These are phyloP conservation scores for Myanophis thanlyinensis DNA, from an alignment of 2,113 vertebrate species.

Conservation along the genomic window DNA sequence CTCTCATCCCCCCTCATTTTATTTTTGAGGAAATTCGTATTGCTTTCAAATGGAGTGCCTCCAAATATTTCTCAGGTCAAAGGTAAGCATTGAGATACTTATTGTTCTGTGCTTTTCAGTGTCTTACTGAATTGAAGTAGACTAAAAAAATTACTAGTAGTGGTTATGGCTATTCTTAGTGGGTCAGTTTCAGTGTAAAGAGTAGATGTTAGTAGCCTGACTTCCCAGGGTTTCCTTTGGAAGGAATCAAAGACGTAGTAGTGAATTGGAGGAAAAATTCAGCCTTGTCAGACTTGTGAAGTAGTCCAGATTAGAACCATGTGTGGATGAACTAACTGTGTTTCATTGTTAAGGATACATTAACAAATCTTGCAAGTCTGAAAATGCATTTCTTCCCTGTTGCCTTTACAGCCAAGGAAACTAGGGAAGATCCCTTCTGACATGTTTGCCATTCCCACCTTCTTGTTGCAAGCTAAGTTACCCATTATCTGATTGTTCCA, in stretches of 20 bases:
- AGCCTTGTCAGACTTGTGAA: background rate
- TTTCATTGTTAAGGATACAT: background rate
- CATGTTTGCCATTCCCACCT: background rate
- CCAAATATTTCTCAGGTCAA: background rate
- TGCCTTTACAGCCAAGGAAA: background rate
- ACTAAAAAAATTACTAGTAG: background rate
- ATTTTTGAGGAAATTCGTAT: background rate
- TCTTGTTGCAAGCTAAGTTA: background rate
- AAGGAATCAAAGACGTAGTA: background rate
- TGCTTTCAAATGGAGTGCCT: background rate
- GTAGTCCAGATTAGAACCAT: background rate
- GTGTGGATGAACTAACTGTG: background rate
- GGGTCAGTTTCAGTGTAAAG: background rate
- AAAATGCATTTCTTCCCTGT: background rate
- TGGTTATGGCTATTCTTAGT: background rate
- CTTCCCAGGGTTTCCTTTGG: background rate
- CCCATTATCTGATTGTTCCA: background rate
- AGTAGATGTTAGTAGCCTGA: background rate
- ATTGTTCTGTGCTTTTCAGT: background rate
- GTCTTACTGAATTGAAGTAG: background rate
- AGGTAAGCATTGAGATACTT: background rate
- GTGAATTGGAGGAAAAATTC: background rate
- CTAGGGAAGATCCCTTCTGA: background rate
- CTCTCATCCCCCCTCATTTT: background rate
- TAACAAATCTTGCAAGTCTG: background rate